Percentiles rank a stretch among this genome's conserved stretches.
Evolutionary conservation across 2,797 vertebrate species (phyloP).

Genomic region (Gephyroberyx darwinii): DNA sequence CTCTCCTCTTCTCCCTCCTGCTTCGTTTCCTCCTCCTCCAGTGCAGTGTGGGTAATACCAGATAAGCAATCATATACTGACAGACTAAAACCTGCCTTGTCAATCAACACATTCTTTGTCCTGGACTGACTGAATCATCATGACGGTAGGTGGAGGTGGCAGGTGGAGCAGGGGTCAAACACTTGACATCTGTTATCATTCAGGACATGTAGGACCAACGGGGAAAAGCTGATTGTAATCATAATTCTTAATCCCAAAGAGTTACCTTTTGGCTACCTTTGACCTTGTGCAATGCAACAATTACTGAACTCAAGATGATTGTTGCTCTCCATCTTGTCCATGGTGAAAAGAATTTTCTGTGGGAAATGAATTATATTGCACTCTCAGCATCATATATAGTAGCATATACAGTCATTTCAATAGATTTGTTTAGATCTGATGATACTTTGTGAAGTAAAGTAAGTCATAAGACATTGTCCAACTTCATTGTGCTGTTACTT

Average conservation of each 20-base stretch:
- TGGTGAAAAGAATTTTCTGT: not conserved
- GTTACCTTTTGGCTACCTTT: not conserved
- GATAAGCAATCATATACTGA: slow-evolving; percentile 26
- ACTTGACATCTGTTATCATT: slow-evolving; percentile 1
- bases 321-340: not conserved
- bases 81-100: slow-evolving; percentile 22
- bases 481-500: too few species aligned
- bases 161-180: slow-evolving; percentile 4
- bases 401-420: not conserved
- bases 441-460: too few species aligned
- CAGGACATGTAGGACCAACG: not conserved
- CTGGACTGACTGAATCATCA: slow-evolving; percentile 19
- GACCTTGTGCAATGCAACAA: not conserved
- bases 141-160: not conserved
- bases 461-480: too few species aligned
- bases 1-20: slow-evolving; percentile 4
- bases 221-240: not conserved
- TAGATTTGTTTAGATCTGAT: not conserved
- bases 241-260: not conserved
- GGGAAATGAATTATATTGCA: not conserved
- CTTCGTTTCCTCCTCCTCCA: not conserved
- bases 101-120: not conserved
- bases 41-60: slow-evolving; percentile 11
- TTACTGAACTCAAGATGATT: not conserved
- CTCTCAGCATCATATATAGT: not conserved